A percentile compares a stretch with the other conserved stretches of the same genome.
These are phyloP conservation scores for Spinibarbus caldwelli DNA, from an alignment of 2,797 vertebrate species.

Conservation along the genomic window DNA sequence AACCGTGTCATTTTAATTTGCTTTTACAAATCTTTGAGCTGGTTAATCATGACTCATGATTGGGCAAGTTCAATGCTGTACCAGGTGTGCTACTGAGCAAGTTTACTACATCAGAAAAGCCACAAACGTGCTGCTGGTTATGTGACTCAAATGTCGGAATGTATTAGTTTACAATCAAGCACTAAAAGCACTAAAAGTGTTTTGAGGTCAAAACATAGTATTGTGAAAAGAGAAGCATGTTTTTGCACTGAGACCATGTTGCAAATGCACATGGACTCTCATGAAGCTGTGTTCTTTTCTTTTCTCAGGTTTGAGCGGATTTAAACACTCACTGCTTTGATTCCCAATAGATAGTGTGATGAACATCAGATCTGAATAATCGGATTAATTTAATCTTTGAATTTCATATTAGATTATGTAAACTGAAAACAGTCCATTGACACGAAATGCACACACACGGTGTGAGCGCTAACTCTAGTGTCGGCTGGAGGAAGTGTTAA, in stretches of 20 bases:
- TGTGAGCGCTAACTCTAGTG: slow-evolving; percentile 22
- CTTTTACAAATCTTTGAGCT: background rate
- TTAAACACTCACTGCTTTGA: slow-evolving; percentile 5
- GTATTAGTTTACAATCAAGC: background rate
- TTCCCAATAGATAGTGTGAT: slow-evolving; percentile 17
- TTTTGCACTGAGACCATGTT: background rate
- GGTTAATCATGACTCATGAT: background rate
- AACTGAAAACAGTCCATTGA: background rate
- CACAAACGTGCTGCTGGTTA: background rate
- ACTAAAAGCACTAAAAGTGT: background rate
- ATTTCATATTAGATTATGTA: slow-evolving; percentile 29
- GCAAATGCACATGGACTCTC: background rate
- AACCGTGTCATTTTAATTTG: background rate
- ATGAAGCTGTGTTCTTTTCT: background rate
- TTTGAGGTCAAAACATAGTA: background rate
- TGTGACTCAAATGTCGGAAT: background rate
- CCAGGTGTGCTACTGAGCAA: background rate
- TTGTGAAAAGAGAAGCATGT: background rate
- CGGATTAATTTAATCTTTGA: slow-evolving; percentile 11
- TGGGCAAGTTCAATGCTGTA: background rate
- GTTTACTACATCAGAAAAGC: background rate
- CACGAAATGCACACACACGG: background rate
- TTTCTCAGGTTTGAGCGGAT: background rate
- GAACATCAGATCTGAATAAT: slow-evolving; percentile 34
- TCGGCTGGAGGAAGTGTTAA: slow-evolving; percentile 48